Evolutionary conservation across 2,113 vertebrate species (phyloP).

Genomic region (Malaclemys terrapin): DNA sequence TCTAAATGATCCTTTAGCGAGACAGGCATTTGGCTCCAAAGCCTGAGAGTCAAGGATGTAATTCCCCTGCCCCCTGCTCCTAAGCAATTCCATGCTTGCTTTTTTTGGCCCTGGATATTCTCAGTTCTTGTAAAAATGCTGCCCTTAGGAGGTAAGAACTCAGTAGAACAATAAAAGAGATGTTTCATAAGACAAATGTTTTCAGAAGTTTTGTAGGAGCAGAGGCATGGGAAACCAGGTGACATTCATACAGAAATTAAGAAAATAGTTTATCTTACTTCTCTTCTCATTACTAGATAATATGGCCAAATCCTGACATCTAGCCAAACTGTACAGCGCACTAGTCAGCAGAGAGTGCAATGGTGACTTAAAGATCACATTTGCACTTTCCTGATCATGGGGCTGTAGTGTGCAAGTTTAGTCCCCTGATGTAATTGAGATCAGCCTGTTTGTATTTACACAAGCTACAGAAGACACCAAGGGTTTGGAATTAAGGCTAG

Average conservation of each 20-base stretch:
- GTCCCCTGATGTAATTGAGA: neutral
- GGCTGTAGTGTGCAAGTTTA: neutral
- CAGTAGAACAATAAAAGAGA: neutral
- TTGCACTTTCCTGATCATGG: neutral
- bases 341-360: neutral
- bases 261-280: neutral
- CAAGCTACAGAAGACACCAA: neutral
- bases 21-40: neutral
- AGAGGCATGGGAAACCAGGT: neutral
- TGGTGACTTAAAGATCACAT: neutral
- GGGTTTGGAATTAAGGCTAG: neutral
- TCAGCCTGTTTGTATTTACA: neutral
- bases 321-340: neutral
- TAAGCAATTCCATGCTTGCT: neutral
- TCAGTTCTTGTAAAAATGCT: neutral
- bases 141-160: neutral
- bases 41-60: neutral
- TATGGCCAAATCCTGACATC: neutral
- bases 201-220: neutral
- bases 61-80: neutral
- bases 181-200: neutral
- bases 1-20: slow-evolving; percentile 14
- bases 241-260: neutral
- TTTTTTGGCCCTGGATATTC: slow-evolving; percentile 1
- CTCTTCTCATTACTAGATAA: neutral